Evolutionary conservation across 2,797 vertebrate species (phyloP).

Genomic region (Erethizon dorsatum): DNA sequence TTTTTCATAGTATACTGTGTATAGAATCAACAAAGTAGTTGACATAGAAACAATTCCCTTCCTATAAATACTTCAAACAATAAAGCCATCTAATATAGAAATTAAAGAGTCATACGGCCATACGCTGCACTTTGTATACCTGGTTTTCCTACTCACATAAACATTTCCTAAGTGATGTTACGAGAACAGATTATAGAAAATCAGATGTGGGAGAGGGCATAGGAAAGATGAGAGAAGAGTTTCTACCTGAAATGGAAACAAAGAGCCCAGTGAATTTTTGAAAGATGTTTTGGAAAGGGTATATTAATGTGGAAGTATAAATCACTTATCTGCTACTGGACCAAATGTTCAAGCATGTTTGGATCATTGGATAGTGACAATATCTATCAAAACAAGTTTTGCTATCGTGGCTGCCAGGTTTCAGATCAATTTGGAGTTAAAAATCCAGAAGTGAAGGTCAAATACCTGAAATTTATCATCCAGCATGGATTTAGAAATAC

Average conservation of each 20-base stretch:
- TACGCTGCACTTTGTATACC: neutral
- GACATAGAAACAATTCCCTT: conserved; percentile 37
- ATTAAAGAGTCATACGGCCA: neutral
- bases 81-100: conserved; percentile 50
- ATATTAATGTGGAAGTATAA: neutral
- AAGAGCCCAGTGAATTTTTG: conserved; percentile 47
- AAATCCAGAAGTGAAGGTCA: neutral
- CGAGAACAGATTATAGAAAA: conserved; percentile 43
- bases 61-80: conserved; percentile 26
- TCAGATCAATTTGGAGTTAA: conserved; percentile 25
- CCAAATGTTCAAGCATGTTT: conserved; percentile 53
- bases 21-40: neutral
- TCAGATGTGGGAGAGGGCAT: neutral
- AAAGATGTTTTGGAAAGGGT: neutral
- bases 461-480: conserved; percentile 33
- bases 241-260: conserved; percentile 43
- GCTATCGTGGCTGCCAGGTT: conserved; percentile 4
- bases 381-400: conserved; percentile 56
- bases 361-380: neutral
- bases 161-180: conserved; percentile 36
- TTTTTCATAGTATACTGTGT: neutral
- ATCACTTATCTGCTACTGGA: neutral
- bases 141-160: neutral
- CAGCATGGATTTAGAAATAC: neutral
- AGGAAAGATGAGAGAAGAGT: conserved; percentile 25